A percentile compares a stretch with the other conserved stretches of the same genome.
Conservation (phyloP, 1,140 invertebrate species). For the Drosophila elegans region DNA sequence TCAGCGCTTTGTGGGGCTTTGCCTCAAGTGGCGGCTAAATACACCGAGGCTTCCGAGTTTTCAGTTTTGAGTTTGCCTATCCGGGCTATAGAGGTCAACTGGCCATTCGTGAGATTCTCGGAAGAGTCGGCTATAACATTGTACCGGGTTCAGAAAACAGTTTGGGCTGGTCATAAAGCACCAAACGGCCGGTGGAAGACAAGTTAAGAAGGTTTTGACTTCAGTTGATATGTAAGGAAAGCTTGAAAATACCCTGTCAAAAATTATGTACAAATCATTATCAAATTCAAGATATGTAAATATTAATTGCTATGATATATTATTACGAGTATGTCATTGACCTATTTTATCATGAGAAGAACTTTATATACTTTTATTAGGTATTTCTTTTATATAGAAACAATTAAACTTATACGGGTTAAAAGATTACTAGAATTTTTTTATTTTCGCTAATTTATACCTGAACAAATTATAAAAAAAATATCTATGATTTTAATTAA, state of each 20-base stretch:
- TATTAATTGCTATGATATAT: too few species aligned
- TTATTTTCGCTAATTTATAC: too few species aligned
- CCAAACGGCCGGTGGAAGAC: slow-evolving; percentile 52
- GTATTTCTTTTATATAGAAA: too few species aligned
- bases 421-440: too few species aligned
- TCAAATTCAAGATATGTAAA: too few species aligned
- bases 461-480: too few species aligned
- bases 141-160: slow-evolving; percentile 45
- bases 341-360: too few species aligned
- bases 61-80: slow-evolving; percentile 7
- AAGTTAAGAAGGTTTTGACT: slow-evolving; percentile 30
- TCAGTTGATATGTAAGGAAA: background rate
- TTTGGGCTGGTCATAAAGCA: slow-evolving; percentile 68
- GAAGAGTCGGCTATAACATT: slow-evolving; percentile 60
- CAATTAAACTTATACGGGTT: too few species aligned
- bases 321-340: too few species aligned
- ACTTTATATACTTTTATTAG: too few species aligned
- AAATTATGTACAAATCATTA: background rate
- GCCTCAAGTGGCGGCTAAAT: slow-evolving; percentile 34
- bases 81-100: slow-evolving; percentile 62
- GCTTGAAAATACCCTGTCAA: slow-evolving; percentile 1
- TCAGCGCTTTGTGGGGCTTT: slow-evolving; percentile 36
- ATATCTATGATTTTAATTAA: too few species aligned
- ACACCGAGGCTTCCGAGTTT: slow-evolving; percentile 8
- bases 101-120: slow-evolving; percentile 58